phyloP scores from a whole-genome alignment of 2,113 vertebrate species.

The Microtus ochrogaster region DNA sequence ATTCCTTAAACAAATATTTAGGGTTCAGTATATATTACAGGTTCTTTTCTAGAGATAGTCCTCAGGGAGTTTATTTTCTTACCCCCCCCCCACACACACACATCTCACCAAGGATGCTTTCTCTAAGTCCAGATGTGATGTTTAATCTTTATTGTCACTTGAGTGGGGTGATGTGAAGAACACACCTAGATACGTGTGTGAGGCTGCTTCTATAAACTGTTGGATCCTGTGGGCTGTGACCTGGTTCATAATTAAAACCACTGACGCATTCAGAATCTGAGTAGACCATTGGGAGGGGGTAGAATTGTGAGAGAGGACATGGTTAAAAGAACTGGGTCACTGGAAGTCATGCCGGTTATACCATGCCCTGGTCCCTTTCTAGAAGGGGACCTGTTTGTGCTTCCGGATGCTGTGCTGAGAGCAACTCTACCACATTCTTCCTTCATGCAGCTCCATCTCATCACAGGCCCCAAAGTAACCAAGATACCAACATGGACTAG shows the following conservation, averaged over 20 bases:
- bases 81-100: no score
- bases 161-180: background rate
- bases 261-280: background rate
- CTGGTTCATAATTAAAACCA: background rate
- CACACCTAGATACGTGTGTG: background rate
- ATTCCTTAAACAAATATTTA: slow-evolving; percentile 9
- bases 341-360: no score
- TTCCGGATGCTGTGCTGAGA: background rate
- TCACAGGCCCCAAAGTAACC: background rate
- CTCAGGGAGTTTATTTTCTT: background rate
- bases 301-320: background rate
- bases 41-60: background rate
- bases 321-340: background rate
- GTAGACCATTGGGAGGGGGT: background rate
- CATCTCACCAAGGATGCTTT: background rate
- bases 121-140: background rate
- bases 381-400: background rate
- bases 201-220: background rate
- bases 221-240: background rate
- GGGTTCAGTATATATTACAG: background rate
- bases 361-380: background rate
- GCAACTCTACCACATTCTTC: background rate
- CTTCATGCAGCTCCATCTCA: background rate
- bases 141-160: background rate
- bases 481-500: background rate